Conservation (phyloP, 1,140 invertebrate genomes). For the Spodoptera litura region DNA sequence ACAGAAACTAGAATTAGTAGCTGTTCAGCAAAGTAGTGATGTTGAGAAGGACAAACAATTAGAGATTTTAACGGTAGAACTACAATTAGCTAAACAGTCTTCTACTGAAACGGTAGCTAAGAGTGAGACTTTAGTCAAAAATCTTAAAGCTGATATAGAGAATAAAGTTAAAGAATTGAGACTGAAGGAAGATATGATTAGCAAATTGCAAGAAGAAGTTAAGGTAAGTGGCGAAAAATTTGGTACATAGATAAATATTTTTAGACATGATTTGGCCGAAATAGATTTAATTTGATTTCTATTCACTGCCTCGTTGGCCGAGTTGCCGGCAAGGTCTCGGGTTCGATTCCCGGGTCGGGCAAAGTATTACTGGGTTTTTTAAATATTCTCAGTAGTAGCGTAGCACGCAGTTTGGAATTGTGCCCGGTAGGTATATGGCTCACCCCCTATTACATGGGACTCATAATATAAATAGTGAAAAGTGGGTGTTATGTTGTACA, state of each 20-base stretch:
- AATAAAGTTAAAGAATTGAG: conserved; percentile 77
- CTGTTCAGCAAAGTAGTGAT: conserved; percentile 74
- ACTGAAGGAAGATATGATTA: conserved; percentile 74
- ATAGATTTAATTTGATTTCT: conserved; percentile 1
- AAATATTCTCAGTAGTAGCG: too few relatives aligned
- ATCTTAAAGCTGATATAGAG: conserved; percentile 75
- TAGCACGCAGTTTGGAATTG: too few relatives aligned
- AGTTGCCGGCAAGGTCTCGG: too few relatives aligned
- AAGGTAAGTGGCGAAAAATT: conserved; percentile 66
- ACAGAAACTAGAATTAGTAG: conserved; percentile 77
- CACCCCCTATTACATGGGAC: too few relatives aligned
- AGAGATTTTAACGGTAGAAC: conserved; percentile 79
- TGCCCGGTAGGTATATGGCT: too few relatives aligned
- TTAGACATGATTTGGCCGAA: background rate
- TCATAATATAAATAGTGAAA: too few relatives aligned
- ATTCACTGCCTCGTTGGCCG: too few relatives aligned
- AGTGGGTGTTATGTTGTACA: too few relatives aligned
- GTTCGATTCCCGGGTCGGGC: too few relatives aligned
- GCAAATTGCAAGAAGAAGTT: conserved; percentile 76
- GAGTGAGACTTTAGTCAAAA: conserved; percentile 72
- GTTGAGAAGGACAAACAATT: conserved; percentile 76
- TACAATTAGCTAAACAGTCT: conserved; percentile 74
- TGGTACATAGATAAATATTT: too few relatives aligned
- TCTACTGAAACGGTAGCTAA: conserved; percentile 64
- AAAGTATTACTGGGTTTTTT: too few relatives aligned